Base-by-base conservation (phyloP, 2,888 invertebrate genomes). In the Drosophila mayaguana region DNA sequence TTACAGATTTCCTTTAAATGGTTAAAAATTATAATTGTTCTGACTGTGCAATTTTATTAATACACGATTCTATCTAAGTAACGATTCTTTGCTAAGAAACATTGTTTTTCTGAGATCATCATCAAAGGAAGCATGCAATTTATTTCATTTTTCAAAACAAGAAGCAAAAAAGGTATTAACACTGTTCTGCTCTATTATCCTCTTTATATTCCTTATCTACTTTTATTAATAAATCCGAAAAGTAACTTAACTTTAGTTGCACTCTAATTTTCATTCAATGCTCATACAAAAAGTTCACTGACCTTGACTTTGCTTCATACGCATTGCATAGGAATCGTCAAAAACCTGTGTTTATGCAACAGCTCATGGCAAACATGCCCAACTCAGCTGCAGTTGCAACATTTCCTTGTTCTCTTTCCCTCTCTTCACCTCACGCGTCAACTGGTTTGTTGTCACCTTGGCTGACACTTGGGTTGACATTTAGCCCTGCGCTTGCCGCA, bases 381-480 rank as follows among this genome's bases (percentile, higher is more conserved):
- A 53, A 56, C 51, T 69, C 62, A 51, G 18, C 54, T 40, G 20
- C 40, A 56, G 18, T 48, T 64, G 56, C n/a, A 43, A 50, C 43
- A 38, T 45, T 32, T 42, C 48, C 50, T 46, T 50, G n/a, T 14
- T 14, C 50, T 25, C 3, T 14, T 20, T 7, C n/a, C 2, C 48
- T 3, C 20, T 2, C 50, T n/a, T 18, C 45, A 28, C 34, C 42
- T 20, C 18, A 20, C 43, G 4, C 25, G 11, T 16, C 60, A 69
- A 16, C 22, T 56, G 51, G 55, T 36, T 55, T 60, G 64, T 61
- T 61, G 72, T 50, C 76, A 83, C 81, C 78, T 78, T 80, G 75
- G 63, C 65, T 80, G 78, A 78, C 68, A 78, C 75, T 78, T 61
- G 68, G 79, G 63, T 63, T 78, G 78, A 78, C 80, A 79, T 76